Conservation (phyloP, 2,797 vertebrate genomes). For the Mycteria americana region DNA sequence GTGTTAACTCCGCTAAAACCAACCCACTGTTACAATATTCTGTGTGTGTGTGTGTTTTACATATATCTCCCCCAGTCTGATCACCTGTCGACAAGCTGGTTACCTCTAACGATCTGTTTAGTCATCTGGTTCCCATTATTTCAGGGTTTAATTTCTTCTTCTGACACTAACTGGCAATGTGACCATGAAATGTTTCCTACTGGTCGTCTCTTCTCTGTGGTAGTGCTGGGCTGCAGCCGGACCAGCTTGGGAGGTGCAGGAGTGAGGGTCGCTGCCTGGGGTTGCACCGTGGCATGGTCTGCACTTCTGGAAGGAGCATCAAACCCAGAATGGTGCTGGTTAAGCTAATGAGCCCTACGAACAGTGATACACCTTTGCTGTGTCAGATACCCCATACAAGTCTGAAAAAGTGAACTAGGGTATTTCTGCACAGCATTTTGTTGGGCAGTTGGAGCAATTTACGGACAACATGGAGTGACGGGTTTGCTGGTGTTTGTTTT, state of each 20-base stretch:
- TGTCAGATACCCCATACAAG: background rate
- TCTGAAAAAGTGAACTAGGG: background rate
- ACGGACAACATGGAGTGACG: rapidly evolving
- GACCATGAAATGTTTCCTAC: background rate
- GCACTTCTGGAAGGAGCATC: background rate
- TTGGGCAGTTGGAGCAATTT: background rate
- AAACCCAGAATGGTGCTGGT: background rate
- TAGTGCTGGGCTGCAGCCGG: background rate
- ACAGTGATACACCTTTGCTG: background rate
- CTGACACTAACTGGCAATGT: background rate
- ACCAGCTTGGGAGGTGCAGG: background rate
- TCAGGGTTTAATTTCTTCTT: background rate
- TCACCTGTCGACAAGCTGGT: background rate
- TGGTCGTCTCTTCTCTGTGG: background rate
- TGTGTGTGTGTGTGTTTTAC: background rate
- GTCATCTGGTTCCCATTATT: background rate
- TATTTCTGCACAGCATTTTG: background rate
- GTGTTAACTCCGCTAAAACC: background rate
- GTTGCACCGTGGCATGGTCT: rapidly evolving
- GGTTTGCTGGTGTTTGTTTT: background rate
- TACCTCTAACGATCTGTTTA: background rate
- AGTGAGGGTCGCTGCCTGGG: background rate
- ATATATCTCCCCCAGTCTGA: background rate
- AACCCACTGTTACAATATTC: background rate
- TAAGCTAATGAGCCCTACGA: background rate